Evolutionary conservation across 2,113 vertebrate species (phyloP), one percentile per base, ranked within the genome.

Genomic region (Microcebus jonahi): DNA sequence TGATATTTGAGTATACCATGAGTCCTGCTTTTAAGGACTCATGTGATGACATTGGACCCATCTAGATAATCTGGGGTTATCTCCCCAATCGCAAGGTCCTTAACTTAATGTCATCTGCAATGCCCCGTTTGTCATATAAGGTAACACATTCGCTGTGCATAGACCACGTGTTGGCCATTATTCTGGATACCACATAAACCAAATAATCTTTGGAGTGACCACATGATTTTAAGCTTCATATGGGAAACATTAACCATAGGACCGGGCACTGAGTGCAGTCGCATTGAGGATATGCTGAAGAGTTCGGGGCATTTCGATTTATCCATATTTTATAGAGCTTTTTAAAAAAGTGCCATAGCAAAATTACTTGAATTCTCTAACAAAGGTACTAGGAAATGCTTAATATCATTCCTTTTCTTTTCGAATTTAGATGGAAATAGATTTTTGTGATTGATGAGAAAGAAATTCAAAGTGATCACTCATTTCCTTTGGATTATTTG

Each of bases 401-500:
- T 82, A 48, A 27, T 57, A 81, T 77, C 59, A 81, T 81, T 94
- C 14, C 10, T 94, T 88, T 63, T n/a, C 18, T 11, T 63, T 94
- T 90, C 73, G 85, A 23, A 93, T 48, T 39, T 70, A 89, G 18
- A 15, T 84, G 45, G 61, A 77, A 88, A 90, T 90, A 50, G 21
- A 79, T 61, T 83, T 87, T 50, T 61, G 18, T 77, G 57, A 18
- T 21, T 75, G n/a, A 89, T 45, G 42, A 93, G 20, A 77, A 93
- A 89, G 57, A 17, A 94, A 94, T 83, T 90, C 20, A 55, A 87
- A 93, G 48, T 7, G 9, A 31, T n/a, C 57, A 48, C 48, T 90
- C 31, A 84, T 55, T 96, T 80, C 77, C 75, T 70, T 88, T 81
- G 48, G 65, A 53, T 67, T 55, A 75, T 85, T 96, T 93, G 59